A percentile compares a stretch with the other conserved stretches of the same genome.
phyloP scores from a whole-genome alignment of 2,113 vertebrate species.

The Sula dactylatra region DNA sequence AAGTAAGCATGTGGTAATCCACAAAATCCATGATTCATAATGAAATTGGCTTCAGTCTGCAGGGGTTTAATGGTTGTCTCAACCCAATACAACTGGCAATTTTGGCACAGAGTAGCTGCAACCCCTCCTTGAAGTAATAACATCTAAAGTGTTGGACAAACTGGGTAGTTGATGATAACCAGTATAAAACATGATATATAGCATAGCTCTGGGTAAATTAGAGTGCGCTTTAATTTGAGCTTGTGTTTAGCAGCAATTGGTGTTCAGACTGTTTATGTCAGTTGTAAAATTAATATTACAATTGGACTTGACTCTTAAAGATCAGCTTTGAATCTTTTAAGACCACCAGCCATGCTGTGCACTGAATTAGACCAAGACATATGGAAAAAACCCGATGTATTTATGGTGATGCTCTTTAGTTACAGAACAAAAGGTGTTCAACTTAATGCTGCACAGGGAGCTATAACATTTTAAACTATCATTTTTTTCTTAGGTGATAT shows the following conservation, averaged over 20 bases:
- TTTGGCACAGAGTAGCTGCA: neutral
- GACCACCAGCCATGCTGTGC: neutral
- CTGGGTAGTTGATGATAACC: constrained; percentile 31
- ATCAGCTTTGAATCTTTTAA: neutral
- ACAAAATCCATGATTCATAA: constrained; percentile 64
- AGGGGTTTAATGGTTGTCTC: constrained; percentile 45
- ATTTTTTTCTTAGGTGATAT: neutral
- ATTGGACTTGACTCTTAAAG: neutral
- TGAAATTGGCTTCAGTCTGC: constrained; percentile 61
- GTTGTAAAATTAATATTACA: constrained; percentile 12
- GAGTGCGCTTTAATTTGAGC: neutral
- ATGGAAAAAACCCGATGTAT: neutral
- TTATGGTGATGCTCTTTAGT: neutral
- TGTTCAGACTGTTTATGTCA: neutral
- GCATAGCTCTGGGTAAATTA: constrained; percentile 6
- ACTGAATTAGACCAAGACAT: neutral
- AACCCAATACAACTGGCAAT: constrained; percentile 24
- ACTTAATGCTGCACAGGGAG: neutral
- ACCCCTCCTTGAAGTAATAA: constrained; percentile 42
- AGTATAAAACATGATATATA: constrained; percentile 14
- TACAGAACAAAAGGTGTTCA: neutral
- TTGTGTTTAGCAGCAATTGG: neutral
- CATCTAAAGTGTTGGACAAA: constrained; percentile 24
- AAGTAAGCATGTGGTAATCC: constrained; percentile 63
- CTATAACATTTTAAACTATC: neutral